Conservation (phyloP, 1,140 invertebrate species). For the Microplitis demolitor region DNA sequence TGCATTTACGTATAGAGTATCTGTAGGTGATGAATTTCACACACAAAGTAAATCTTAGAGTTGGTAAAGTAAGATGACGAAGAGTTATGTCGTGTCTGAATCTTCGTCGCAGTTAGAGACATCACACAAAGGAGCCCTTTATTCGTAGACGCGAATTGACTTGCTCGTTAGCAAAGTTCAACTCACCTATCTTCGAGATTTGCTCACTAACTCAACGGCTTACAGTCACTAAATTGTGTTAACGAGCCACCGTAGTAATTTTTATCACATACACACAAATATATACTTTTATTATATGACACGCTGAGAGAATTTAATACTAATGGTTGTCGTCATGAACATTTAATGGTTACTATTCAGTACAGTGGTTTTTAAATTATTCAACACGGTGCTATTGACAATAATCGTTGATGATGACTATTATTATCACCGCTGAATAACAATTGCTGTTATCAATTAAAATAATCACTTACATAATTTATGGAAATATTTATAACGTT, state of each 20-base stretch:
- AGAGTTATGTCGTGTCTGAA: slow-evolving; percentile 11
- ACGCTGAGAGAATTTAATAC: too few species aligned
- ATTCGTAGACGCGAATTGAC: slow-evolving; percentile 28
- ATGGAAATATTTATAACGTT: too few species aligned
- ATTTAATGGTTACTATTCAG: too few species aligned
- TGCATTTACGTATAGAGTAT: neutral
- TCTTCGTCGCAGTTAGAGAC: slow-evolving; percentile 1
- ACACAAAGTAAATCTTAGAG: too few species aligned
- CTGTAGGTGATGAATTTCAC: too few species aligned
- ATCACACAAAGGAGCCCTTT: slow-evolving; percentile 28
- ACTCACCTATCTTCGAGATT: slow-evolving; percentile 27
- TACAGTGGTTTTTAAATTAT: too few species aligned
- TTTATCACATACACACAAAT: neutral
- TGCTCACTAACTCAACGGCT: slow-evolving; percentile 10
- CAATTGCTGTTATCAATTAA: too few species aligned
- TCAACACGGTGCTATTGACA: too few species aligned
- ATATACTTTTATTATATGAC: neutral
- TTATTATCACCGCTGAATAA: too few species aligned
- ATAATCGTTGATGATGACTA: too few species aligned
- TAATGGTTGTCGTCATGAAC: too few species aligned
- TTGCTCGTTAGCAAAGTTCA: slow-evolving; percentile 31
- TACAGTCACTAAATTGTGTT: slow-evolving; percentile 27
- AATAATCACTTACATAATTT: too few species aligned
- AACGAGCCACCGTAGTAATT: slow-evolving; percentile 4
- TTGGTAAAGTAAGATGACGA: neutral